Evolutionary conservation across 2,113 vertebrate genomes (phyloP), one percentile per base, ranked within the genome.

Genomic region (Antechinus flavipes): DNA sequence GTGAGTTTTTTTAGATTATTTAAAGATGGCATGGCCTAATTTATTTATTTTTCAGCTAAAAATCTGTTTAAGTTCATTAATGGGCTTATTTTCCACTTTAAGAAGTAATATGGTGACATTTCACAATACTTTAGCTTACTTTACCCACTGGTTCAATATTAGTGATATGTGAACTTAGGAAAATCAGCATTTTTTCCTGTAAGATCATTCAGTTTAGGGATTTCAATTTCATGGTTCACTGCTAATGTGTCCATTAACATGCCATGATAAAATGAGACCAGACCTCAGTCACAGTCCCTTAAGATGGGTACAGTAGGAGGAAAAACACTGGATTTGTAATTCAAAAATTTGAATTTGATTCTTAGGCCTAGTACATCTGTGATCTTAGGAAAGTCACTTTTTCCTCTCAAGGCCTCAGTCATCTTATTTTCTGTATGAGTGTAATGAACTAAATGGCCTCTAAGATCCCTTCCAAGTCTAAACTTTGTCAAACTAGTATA

Each of bases 71-170:
- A 10, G 46, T n/a, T n/a, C 61, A n/a, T 2, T 76, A n/a, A 76
- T n/a, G 12, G 61, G 35, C 16, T 76, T 76, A 35, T 76, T 76
- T 76, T 76, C 61, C 16, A 76, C 61, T n/a, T n/a, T 76, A 76
- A 76, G 61, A 76, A 76, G 14, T 76, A 16, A 76, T n/a, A n/a
- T n/a, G 35, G 61, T 76, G 35, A n/a, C 61, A n/a, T 76, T 76
- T 76, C 61, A 76, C 4, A 19, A 93, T 26, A 7, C 5, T 95
- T 91, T 95, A n/a, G 30, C 54, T 93, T 92, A 91, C 90, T 95
- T 94, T 47, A 93, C 26, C 90, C 46, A 58, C 14, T 12, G 25
- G 27, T 54, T 55, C 46, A 26, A 26, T 94, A 76, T 35, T 49
- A 47, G 91, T 93, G 58, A 95, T 92, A 27, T 10, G 42, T 68